A percentile compares a stretch with the other conserved stretches of the same genome.
Evolutionary conservation across 2,888 invertebrate genomes (phyloP).

Genomic region (Amiota communis): DNA sequence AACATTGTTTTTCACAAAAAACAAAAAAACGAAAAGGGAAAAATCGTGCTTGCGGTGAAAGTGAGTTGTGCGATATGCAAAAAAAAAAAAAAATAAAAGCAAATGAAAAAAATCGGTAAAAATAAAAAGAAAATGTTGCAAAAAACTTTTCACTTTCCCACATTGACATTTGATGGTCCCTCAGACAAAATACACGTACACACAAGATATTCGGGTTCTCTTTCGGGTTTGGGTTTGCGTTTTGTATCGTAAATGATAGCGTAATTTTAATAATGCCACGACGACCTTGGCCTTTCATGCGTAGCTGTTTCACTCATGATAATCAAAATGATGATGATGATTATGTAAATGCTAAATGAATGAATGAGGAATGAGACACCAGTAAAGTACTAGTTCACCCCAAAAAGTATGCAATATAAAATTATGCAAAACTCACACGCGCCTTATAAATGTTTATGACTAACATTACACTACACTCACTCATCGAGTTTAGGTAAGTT

Average conservation of each 20-base stretch:
- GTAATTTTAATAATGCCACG: constrained; percentile 3
- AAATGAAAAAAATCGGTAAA: not conserved
- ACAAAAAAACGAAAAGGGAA: not conserved
- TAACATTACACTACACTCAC: not conserved
- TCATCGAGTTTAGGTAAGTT: not conserved
- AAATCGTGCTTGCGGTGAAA: constrained; percentile 26
- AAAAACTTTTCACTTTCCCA: not conserved
- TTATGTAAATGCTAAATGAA: no score
- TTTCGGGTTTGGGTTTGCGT: not conserved
- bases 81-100: not conserved
- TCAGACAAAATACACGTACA: no score
- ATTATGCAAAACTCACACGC: constrained; percentile 24
- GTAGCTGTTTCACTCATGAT: constrained; percentile 31
- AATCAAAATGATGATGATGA: not conserved
- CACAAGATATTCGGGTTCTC: no score
- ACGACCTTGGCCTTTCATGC: constrained; percentile 57
- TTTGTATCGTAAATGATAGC: not conserved
- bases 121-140: not conserved
- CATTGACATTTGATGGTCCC: constrained; percentile 18
- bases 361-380: not conserved
- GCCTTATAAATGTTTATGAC: not conserved
- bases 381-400: not conserved
- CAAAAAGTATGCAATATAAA: constrained; percentile 19
- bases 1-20: not conserved
- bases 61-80: not conserved